Evolutionary conservation across 2,113 vertebrate species (phyloP).

Genomic region (Malurus cyaneus): DNA sequence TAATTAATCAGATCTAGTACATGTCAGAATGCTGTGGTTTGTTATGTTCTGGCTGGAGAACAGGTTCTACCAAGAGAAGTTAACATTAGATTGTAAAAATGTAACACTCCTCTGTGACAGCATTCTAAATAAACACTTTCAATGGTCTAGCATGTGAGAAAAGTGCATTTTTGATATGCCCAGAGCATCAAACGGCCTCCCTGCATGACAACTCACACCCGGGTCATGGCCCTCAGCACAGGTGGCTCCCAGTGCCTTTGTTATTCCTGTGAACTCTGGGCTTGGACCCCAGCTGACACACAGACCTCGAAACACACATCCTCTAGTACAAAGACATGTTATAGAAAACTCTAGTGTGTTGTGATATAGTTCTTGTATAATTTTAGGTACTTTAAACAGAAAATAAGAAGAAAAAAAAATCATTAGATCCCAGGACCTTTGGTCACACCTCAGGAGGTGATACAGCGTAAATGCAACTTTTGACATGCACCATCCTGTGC

Average conservation of each 20-base stretch:
- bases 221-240: not conserved
- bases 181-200: not conserved
- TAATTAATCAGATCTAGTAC: not conserved
- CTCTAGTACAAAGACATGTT: not conserved
- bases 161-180: not conserved
- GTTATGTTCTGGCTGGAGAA: not conserved
- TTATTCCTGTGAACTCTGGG: not conserved
- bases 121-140: not conserved
- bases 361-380: not conserved
- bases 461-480: not conserved
- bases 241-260: not conserved
- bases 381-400: not conserved
- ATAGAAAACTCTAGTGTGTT: not conserved
- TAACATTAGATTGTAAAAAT: not conserved
- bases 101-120: not conserved
- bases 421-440: not conserved
- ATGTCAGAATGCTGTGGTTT: not conserved
- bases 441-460: not conserved
- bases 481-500: not conserved
- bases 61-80: not conserved
- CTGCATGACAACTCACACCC: accelerated
- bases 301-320: not conserved
- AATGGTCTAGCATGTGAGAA: not conserved
- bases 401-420: not conserved
- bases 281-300: not conserved